Percentiles rank a stretch among this genome's conserved stretches.
Conservation (phyloP, 2,888 invertebrate species). For the Pollenia labialis region DNA sequence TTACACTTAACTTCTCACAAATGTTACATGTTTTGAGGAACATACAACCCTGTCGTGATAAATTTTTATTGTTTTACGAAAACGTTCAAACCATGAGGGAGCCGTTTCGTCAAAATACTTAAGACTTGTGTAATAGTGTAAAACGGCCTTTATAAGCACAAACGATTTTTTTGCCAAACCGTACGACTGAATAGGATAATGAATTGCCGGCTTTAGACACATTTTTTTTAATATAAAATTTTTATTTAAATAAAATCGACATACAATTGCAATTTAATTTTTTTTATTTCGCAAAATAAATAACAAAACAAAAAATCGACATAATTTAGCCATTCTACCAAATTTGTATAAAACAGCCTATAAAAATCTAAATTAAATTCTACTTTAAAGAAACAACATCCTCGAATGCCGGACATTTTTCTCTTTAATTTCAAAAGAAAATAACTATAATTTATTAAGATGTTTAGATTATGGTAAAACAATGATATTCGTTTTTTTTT, state of each 20-base stretch:
- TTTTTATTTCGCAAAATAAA: slow-evolving; percentile 68
- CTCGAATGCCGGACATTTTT: slow-evolving; percentile 32
- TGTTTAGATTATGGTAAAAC: not conserved
- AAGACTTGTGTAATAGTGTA: too few species aligned
- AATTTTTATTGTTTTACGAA: too few species aligned
- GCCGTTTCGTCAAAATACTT: too few species aligned
- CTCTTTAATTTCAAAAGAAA: slow-evolving; percentile 44
- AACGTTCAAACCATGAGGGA: too few species aligned
- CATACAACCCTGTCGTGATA: too few species aligned
- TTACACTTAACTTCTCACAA: too few species aligned
- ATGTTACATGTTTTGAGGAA: too few species aligned
- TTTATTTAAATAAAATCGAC: slow-evolving; percentile 70
- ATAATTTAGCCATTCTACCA: slow-evolving; percentile 64
- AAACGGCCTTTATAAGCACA: too few species aligned
- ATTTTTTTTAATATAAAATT: slow-evolving; percentile 55
- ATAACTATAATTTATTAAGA: slow-evolving; percentile 24
- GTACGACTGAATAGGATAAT: not conserved
- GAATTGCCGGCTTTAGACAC: too few species aligned
- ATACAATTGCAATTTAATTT: slow-evolving; percentile 65
- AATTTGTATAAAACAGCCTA: slow-evolving; percentile 58
- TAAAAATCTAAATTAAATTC: slow-evolving; percentile 65
- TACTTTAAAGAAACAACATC: slow-evolving; percentile 48
- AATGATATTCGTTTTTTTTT: slow-evolving; percentile 26
- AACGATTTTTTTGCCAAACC: too few species aligned
- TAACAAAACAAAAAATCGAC: slow-evolving; percentile 69